These are phyloP conservation scores for Halesus radiatus DNA, from an alignment of 1,140 invertebrate species.

Conservation along the genomic window DNA sequence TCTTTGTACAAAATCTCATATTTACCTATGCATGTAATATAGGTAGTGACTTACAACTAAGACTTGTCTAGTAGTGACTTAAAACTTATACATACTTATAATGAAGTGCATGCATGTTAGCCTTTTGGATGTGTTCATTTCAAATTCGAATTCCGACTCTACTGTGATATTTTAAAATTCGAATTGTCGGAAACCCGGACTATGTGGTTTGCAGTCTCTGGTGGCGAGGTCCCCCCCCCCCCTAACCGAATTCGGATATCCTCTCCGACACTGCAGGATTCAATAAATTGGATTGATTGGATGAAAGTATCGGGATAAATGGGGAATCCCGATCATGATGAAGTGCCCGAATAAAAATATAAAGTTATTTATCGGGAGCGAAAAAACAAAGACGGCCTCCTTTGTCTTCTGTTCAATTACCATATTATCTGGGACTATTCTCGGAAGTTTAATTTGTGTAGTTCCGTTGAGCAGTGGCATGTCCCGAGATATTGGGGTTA, in stretches of 20 bases:
- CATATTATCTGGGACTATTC: slow-evolving; percentile 11
- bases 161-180: no score
- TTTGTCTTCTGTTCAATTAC: slow-evolving; percentile 19
- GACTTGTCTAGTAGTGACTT: no score
- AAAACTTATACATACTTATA: no score
- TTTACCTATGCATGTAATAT: no score
- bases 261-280: slow-evolving; percentile 20
- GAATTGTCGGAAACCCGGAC: no score
- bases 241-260: slow-evolving; percentile 20
- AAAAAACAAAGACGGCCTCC: not conserved
- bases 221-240: not conserved
- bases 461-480: not conserved
- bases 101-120: no score
- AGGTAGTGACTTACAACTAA: no score
- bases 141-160: no score
- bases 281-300: slow-evolving; percentile 36
- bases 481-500: no score
- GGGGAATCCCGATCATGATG: slow-evolving; percentile 9
- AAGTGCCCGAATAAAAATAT: slow-evolving; percentile 7
- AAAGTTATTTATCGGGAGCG: not conserved
- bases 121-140: no score
- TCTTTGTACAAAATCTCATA: no score
- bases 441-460: not conserved
- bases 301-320: slow-evolving; percentile 33
- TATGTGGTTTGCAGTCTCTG: no score